Evolutionary conservation across 2,113 vertebrate species (phyloP).

Genomic region (Camelus dromedarius): DNA sequence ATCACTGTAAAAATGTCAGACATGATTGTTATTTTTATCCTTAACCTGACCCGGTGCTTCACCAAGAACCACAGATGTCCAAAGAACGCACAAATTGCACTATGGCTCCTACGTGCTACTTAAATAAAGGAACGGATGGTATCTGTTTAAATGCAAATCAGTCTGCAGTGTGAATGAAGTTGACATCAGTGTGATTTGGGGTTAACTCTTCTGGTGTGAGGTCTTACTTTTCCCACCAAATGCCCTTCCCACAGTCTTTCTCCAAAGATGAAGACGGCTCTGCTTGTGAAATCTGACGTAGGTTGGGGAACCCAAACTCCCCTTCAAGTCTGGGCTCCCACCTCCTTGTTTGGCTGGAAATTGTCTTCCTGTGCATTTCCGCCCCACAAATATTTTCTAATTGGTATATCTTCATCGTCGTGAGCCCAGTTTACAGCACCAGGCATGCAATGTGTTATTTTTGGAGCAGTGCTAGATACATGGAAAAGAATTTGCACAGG

Average conservation of each 20-base stretch:
- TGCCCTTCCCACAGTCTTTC: not conserved
- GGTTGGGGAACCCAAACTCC: not conserved
- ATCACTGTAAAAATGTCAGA: constrained; percentile 8
- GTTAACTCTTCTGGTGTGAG: constrained; percentile 64
- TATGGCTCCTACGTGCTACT: constrained; percentile 19
- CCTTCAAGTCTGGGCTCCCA: not conserved
- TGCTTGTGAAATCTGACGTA: not conserved
- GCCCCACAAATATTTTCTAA: constrained; percentile 77
- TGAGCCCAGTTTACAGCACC: constrained; percentile 68
- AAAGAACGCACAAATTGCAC: not conserved
- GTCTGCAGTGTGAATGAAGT: constrained; percentile 30
- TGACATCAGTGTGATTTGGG: constrained; percentile 31
- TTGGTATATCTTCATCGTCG: constrained; percentile 71
- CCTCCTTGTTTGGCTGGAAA: constrained; percentile 42
- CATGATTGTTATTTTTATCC: not conserved
- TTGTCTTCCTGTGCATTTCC: not conserved
- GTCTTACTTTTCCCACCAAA: constrained; percentile 52
- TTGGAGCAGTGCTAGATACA: constrained; percentile 72
- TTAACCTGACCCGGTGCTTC: not conserved
- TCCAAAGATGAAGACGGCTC: not conserved
- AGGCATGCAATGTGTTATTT: constrained; percentile 73
- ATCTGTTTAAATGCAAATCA: constrained; percentile 73
- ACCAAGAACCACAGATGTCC: not conserved
- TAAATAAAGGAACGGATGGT: constrained; percentile 44
- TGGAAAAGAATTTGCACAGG: constrained; percentile 77